These are phyloP conservation scores for Morphnarchus princeps DNA, from an alignment of 2,113 vertebrate species.

Conservation along the genomic window DNA sequence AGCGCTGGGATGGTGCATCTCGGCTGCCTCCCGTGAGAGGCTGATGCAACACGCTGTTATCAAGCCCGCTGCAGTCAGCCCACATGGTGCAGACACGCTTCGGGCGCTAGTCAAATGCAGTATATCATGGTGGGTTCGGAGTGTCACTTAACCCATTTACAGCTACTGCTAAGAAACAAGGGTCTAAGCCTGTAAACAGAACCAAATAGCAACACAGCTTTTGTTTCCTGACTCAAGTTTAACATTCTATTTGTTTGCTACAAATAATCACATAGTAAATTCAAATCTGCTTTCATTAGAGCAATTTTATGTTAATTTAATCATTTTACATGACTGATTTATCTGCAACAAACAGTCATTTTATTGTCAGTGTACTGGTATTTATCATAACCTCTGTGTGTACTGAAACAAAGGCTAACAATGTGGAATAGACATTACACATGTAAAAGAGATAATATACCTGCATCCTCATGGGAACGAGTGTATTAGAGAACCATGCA, in stretches of 20 bases:
- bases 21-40: accelerated
- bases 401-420: background rate
- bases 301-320: constrained; percentile 33
- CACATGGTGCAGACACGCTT: background rate
- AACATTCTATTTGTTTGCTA: constrained; percentile 7
- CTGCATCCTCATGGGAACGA: background rate
- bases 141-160: background rate
- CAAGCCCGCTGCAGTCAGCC: background rate
- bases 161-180: background rate
- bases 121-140: background rate
- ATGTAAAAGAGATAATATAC: background rate
- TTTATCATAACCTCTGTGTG: background rate
- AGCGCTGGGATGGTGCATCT: background rate
- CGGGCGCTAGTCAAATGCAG: background rate
- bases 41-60: background rate
- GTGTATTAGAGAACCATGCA: background rate
- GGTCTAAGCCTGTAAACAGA: background rate
- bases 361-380: background rate
- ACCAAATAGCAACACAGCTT: background rate
- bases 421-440: background rate
- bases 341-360: constrained; percentile 30
- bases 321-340: constrained; percentile 33
- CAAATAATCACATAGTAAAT: constrained; percentile 34
- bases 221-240: constrained; percentile 1
- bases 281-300: constrained; percentile 39